Evolutionary conservation across 2,888 invertebrate species (phyloP), one percentile per base, ranked within the genome.

Genomic region (Gisinianus flammeolus): DNA sequence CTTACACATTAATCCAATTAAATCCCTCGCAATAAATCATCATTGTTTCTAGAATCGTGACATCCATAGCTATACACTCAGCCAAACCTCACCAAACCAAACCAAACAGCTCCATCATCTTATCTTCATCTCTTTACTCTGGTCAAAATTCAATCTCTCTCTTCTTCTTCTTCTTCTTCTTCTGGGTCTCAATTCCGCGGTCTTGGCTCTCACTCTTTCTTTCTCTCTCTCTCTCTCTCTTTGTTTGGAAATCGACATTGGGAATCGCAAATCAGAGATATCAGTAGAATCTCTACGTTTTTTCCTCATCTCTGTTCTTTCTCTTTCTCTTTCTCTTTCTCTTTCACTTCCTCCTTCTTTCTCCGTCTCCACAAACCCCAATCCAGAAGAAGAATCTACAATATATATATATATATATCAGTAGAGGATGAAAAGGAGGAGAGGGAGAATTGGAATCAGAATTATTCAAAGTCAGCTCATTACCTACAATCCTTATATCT

Each of bases 21-120:
- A 58, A 58, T 58, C 58, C 8, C n/a, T 58, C n/a, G 58, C 58
- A 58, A 58, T 58, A 58, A 58, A 58, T 58, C 58, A 58, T 58
- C 58, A 58, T 58, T 58, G 58, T 58, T 58, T 58, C 58, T 58
- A 58, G 58, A 58, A 58, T 58, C 58, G 58, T 58, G 58, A 58
- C 58, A 58, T 58, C 22, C 24, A 58, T 58, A 58, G n/a, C 16
- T 8, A 58, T 6, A 58, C 58, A 58, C 58, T 24, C 6, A 44
- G 44, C 2, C 44, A 44, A 1, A 44, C 16, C 2, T 12, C 12
- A 44, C 3, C 2, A 6, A 44, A 2, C 44, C 2, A 44, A 44
- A 44, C 44, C 44, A 44, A 44, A 44, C 44, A 44, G 44, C 44
- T 44, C 44, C 44, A 44, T 44, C 44, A 44, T 44, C 44, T 44